Evolutionary conservation across 2,888 invertebrate genomes (phyloP), one percentile per base, ranked within the genome.

Genomic region (Drosophila mercatorum): DNA sequence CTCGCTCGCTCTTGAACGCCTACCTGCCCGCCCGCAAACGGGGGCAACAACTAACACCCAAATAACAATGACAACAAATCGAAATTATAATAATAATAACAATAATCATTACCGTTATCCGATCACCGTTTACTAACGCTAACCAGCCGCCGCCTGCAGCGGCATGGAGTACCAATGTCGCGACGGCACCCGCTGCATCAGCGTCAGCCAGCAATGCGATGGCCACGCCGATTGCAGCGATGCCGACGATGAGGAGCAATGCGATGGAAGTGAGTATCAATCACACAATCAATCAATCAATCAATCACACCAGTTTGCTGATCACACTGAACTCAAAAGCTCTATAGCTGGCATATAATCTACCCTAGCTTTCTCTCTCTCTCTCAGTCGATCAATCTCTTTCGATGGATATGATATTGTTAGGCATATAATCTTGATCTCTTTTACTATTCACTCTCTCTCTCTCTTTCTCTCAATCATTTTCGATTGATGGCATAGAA

Each of bases 161-260:
- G 83, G 74, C 75, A 82, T 89, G 77, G 92, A 93, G 68, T 92
- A 91, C 71, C 91, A 90, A 63, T 93, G 93, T 77, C 90, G 88
- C 70, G 92, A 92, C 64, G 91, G 92, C 74, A 78, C 77, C 28
- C 90, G 83, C 60, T 93, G 93, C 76, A 92, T 93, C 57, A 91
- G 91, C 75, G 87, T 86, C 14, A 84, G 91, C 64, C 91, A 91
- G 72, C 72, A 91, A 52, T 93, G 93, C 76, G 93, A 93, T 80
- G 90, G 92, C 46, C 81, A 71, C 61, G 65, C 64, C 58, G 92
- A 93, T 78, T 93, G 93, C 81, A 83, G 80, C 47, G 86, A 89
- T 59, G 92, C 88, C 69, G 93, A 93, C 56, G 93, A 93, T 68
- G 93, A 93, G 81, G 91, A 92, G 44, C 83, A 91, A 67, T 93